A percentile compares a stretch with the other conserved stretches of the same genome.
These are phyloP conservation scores for Cotesia congregata DNA, from an alignment of 2,888 invertebrate species.

Conservation along the genomic window DNA sequence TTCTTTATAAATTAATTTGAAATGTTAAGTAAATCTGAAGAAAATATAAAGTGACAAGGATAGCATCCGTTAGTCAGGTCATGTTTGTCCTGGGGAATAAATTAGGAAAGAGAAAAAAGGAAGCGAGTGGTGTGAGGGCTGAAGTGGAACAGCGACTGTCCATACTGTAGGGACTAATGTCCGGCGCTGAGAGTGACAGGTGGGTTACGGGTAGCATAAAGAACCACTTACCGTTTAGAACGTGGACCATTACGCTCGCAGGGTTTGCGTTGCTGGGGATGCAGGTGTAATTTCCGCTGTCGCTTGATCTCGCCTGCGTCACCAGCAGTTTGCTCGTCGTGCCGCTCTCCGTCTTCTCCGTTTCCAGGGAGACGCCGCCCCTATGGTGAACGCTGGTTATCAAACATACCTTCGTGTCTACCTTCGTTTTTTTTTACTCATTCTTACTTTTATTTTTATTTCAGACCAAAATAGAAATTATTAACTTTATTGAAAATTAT, in stretches of 20 bases:
- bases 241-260: slow-evolving; percentile 69
- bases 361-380: slow-evolving; percentile 89
- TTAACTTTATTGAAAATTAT: too few species aligned
- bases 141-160: not conserved
- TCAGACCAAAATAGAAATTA: not conserved
- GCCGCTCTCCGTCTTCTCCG: slow-evolving; percentile 85
- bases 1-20: not conserved
- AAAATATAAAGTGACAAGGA: not conserved
- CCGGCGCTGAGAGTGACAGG: slow-evolving; percentile 4
- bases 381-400: slow-evolving; percentile 75
- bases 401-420: slow-evolving; percentile 61
- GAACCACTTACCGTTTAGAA: slow-evolving; percentile 66
- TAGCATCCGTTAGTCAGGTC: not conserved
- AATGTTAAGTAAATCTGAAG: not conserved
- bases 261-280: slow-evolving; percentile 79
- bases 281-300: slow-evolving; percentile 93
- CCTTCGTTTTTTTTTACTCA: slow-evolving; percentile 27
- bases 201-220: slow-evolving; percentile 17
- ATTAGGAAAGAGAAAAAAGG: not conserved
- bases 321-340: slow-evolving; percentile 87
- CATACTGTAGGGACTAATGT: slow-evolving; percentile 17
- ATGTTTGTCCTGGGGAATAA: not conserved
- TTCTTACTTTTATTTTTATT: not conserved
- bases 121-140: slow-evolving; percentile 24
- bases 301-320: slow-evolving; percentile 85